Evolutionary conservation across 2,113 vertebrate species (phyloP).

Genomic region (Phainopepla nitens): DNA sequence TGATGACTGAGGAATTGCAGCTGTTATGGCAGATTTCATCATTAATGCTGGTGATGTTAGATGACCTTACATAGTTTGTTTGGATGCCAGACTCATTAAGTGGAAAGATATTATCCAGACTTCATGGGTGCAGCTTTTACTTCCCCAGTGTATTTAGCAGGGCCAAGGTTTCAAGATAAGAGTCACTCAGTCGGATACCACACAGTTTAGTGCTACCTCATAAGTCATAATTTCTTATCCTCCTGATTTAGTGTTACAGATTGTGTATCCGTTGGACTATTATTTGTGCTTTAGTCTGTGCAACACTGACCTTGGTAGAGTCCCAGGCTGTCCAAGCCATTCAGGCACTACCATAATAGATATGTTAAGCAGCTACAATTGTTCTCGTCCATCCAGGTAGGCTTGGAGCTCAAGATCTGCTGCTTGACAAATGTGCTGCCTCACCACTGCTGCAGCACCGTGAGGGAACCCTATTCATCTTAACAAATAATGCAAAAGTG

Average conservation of each 20-base stretch:
- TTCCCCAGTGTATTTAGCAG: neutral
- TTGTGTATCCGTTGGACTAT: neutral
- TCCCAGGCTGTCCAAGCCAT: neutral
- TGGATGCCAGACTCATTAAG: neutral
- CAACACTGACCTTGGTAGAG: slow-evolving; percentile 8
- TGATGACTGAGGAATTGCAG: neutral
- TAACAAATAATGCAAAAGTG: neutral
- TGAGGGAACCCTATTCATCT: neutral
- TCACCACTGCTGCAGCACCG: neutral
- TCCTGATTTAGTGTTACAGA: neutral
- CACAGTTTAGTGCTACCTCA: neutral
- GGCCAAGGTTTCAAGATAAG: neutral
- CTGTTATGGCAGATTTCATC: neutral
- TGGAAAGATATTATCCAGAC: neutral
- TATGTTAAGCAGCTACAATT: neutral
- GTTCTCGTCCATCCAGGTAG: neutral
- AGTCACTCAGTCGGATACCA: neutral
- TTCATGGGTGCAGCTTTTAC: neutral
- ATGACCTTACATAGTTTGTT: neutral
- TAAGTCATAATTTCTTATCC: slow-evolving; percentile 37
- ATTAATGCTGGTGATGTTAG: neutral
- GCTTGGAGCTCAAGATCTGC: neutral
- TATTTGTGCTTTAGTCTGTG: neutral
- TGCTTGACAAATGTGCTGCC: slow-evolving; percentile 11
- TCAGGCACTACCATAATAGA: neutral